Conservation (phyloP, 2,888 invertebrate genomes). For the Nesidiocoris tenuis region DNA sequence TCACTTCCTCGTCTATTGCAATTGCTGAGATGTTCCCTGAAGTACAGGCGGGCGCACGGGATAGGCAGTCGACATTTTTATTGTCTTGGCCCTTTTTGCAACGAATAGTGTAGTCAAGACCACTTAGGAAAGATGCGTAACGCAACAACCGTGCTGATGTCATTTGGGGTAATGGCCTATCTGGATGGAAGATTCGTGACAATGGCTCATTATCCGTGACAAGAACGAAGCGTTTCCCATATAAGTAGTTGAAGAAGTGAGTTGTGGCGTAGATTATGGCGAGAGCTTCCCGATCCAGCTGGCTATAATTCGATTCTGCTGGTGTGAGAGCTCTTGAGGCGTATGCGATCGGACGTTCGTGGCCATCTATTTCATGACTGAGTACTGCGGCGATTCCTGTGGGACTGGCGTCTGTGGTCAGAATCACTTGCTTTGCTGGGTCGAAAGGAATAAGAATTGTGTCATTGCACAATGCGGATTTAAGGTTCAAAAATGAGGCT, state of each 20-base stretch:
- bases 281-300: neutral
- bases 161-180: neutral
- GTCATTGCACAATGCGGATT: neutral
- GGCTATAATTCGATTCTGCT: neutral
- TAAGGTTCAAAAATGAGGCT: neutral
- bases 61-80: constrained; percentile 45
- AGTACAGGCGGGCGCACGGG: constrained; percentile 22
- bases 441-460: neutral
- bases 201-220: neutral
- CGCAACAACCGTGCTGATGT: neutral
- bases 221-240: neutral
- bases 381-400: neutral
- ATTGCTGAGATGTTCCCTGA: neutral
- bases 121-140: neutral
- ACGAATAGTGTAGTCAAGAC: neutral
- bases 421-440: neutral
- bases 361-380: neutral
- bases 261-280: neutral
- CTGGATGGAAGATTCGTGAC: neutral
- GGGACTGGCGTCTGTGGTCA: neutral
- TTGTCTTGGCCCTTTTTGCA: constrained; percentile 3
- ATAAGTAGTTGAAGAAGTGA: neutral
- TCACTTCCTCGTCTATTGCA: neutral
- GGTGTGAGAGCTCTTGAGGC: neutral
- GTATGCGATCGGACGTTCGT: neutral